Percentiles rank a stretch among this genome's conserved stretches.
These are phyloP conservation scores for Lophochroa leadbeateri DNA, from an alignment of 2,113 vertebrate genomes.

Conservation along the genomic window DNA sequence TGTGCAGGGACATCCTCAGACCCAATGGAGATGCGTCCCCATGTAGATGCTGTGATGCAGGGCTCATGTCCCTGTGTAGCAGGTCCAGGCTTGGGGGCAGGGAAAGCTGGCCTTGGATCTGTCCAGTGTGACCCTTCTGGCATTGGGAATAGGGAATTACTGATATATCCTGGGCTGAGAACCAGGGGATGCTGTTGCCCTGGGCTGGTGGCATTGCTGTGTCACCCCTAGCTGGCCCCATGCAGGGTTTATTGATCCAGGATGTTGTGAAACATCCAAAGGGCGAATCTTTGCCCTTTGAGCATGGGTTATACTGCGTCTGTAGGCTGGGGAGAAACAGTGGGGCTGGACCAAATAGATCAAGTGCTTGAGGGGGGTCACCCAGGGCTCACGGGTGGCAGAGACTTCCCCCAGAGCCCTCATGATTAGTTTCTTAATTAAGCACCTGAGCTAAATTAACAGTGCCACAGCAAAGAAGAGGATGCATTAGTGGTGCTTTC, in stretches of 20 bases:
- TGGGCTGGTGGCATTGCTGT: neutral
- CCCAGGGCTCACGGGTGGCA: neutral
- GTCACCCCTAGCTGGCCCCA: neutral
- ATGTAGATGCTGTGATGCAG: neutral
- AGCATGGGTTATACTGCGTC: accelerated
- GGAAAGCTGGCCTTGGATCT: neutral
- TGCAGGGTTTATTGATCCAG: neutral
- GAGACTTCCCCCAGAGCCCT: neutral
- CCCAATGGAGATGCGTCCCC: neutral
- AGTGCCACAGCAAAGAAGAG: accelerated
- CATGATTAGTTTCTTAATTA: neutral
- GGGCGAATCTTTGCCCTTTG: neutral
- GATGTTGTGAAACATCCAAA: neutral
- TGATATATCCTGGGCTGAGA: neutral
- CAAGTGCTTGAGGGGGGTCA: accelerated
- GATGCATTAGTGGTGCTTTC: accelerated
- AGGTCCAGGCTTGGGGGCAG: neutral
- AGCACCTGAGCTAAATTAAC: neutral
- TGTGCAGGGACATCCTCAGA: neutral
- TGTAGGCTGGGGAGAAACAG: neutral
- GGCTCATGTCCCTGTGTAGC: neutral
- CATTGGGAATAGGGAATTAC: neutral
- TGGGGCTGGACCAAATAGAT: neutral
- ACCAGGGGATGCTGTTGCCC: neutral
- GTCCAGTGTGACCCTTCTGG: neutral